Evolutionary conservation across 2,888 invertebrate species (phyloP).

Genomic region (Eupelmus urozonus): DNA sequence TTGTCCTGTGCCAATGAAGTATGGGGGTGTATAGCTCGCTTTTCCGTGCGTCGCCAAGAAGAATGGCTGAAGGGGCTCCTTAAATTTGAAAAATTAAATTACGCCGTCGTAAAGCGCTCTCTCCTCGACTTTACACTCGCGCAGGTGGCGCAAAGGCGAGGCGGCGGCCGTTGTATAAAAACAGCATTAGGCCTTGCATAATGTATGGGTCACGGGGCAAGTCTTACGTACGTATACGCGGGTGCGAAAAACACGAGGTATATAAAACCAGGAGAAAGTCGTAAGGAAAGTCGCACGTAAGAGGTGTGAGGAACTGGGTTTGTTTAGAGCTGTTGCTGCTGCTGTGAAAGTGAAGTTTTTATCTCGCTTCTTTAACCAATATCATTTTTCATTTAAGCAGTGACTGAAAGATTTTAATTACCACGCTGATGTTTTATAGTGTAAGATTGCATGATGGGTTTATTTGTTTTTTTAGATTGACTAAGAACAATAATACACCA

Average conservation of each 20-base stretch:
- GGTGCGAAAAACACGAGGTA: not conserved
- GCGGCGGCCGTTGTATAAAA: slow-evolving; percentile 72
- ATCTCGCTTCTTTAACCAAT: slow-evolving; percentile 54
- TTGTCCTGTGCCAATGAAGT: slow-evolving; percentile 60
- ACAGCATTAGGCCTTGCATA: slow-evolving; percentile 76
- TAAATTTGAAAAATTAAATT: slow-evolving; percentile 77
- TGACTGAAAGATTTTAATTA: slow-evolving; percentile 56
- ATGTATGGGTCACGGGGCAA: slow-evolving; percentile 73
- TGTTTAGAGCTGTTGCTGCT: too few relatives aligned
- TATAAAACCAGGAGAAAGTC: slow-evolving; percentile 55
- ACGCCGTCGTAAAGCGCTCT: slow-evolving; percentile 75
- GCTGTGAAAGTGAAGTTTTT: slow-evolving; percentile 48
- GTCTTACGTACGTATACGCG: slow-evolving; percentile 45
- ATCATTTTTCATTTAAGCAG: slow-evolving; percentile 50
- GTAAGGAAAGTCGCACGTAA: slow-evolving; percentile 39
- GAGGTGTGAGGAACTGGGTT: not conserved
- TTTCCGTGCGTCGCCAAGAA: slow-evolving; percentile 50
- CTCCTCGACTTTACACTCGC: slow-evolving; percentile 58
- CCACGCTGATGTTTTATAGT: slow-evolving; percentile 41
- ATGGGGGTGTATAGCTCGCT: slow-evolving; percentile 21
- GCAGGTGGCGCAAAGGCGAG: slow-evolving; percentile 61
- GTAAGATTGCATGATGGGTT: too few relatives aligned
- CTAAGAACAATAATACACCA: too few relatives aligned
- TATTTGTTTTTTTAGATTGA: too few relatives aligned
- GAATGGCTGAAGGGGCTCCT: slow-evolving; percentile 65